Evolutionary conservation across 2,113 vertebrate species (phyloP), one percentile per base, ranked within the genome.

Genomic region (Oncorhynchus masou): DNA sequence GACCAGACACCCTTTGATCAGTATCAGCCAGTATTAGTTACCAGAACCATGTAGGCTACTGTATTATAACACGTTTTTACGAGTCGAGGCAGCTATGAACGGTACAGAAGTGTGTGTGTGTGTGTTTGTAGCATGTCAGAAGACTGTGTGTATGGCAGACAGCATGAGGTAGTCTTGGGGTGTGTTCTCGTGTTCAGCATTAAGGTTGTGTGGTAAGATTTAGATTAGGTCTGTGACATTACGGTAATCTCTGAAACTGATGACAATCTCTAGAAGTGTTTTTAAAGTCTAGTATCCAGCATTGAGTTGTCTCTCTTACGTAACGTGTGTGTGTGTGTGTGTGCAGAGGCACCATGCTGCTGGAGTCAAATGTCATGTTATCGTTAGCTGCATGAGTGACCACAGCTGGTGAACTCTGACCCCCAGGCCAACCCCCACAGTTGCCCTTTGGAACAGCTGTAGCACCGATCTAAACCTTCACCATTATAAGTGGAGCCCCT

Each of bases 401-500:
- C 68, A 70, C 68, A 70, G 68, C 68, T 70, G 68, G 20, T 48
- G 68, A 70, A 20, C 68, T 70, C n/a, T 48, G 11, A 70, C 39
- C 68, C 20, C 39, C 24, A 24, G 45, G 51, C 4, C 27, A n/a
- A 27, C 60, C 39, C 5, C 24, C 24, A 68, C 67, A 48, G 39
- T 22, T 34, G 34, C 12, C n/a, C 20, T 7, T 22, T 15, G 5
- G 34, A 48, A 68, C 59, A 24, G n/a, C 22, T 22, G n/a, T 24
- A n/a, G 59, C 12, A 62, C 39, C 13, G 12, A 62, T 12, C n/a
- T 62, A 8, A n/a, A 12, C n/a, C 4, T 22, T 62, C 59, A 12
- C 59, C 19, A 62, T 22, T 16, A 62, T 11, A 22, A 54, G 49
- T 15, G 49, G 49, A 54, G 49, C 49, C n/a, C 7, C n/a, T 22